Conservation (phyloP, 2,888 invertebrate species). For the Metopia argyrocephala region DNA sequence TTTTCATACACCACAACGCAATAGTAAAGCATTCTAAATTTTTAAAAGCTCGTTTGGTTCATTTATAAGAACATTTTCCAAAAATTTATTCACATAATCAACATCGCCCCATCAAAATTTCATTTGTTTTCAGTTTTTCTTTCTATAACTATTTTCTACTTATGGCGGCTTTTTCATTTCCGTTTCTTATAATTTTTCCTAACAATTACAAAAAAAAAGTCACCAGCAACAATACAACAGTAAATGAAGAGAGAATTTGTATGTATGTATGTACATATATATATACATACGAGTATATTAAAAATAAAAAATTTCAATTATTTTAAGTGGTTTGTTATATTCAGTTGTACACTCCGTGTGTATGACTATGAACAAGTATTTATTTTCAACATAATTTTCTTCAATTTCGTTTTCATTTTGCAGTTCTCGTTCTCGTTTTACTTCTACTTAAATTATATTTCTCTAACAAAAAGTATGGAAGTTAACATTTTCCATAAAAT, state of each 20-base stretch:
- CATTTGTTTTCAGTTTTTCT: slow-evolving; percentile 21
- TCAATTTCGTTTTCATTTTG: neutral
- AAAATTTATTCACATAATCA: slow-evolving; percentile 25
- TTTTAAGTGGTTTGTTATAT: slow-evolving; percentile 60
- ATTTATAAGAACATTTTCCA: slow-evolving; percentile 22
- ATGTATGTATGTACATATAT: too few species aligned
- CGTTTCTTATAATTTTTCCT: slow-evolving; percentile 29
- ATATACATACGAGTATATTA: neutral
- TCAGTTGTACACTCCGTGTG: slow-evolving; percentile 42
- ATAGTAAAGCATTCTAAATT: neutral
- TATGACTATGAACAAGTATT: neutral
- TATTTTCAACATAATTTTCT: neutral
- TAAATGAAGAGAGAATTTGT: neutral
- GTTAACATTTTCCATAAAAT: neutral
- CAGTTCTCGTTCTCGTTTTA: neutral
- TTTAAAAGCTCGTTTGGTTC: neutral
- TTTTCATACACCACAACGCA: neutral
- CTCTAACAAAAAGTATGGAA: neutral
- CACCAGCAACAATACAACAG: slow-evolving; percentile 31
- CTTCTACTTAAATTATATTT: neutral
- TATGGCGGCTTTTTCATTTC: slow-evolving; percentile 50
- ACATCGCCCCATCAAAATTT: neutral
- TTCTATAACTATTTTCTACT: slow-evolving; percentile 37
- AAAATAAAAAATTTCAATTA: slow-evolving; percentile 57
- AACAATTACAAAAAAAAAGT: neutral